phyloP scores from a whole-genome alignment of 2,113 vertebrate species.

The Conger conger region DNA sequence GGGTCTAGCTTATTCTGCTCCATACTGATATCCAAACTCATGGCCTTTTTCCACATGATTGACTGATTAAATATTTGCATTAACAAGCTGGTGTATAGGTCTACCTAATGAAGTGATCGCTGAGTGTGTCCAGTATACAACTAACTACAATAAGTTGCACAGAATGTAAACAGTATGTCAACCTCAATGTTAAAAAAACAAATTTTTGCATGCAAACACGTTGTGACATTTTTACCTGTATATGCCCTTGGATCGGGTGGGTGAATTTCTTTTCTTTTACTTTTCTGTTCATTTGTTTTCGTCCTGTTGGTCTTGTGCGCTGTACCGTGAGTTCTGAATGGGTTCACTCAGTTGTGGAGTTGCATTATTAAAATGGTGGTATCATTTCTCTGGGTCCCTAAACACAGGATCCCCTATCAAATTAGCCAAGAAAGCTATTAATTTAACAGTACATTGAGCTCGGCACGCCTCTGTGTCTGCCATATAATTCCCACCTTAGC shows the following conservation, averaged over 20 bases:
- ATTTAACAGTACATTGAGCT: slow-evolving; percentile 41
- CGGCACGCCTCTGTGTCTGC: neutral
- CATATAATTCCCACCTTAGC: slow-evolving; percentile 3
- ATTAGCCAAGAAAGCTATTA: slow-evolving; percentile 54
- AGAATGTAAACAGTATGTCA: too few relatives aligned
- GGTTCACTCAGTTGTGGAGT: slow-evolving; percentile 35
- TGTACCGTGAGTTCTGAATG: slow-evolving; percentile 7
- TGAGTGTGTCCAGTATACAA: too few relatives aligned
- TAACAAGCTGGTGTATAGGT: too few relatives aligned
- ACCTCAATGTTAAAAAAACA: too few relatives aligned
- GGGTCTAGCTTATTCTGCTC: neutral
- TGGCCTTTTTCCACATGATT: neutral
- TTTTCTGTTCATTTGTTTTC: neutral
- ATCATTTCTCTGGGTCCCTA: slow-evolving; percentile 53
- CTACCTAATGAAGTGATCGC: too few relatives aligned
- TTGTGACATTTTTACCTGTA: neutral
- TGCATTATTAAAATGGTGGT: slow-evolving; percentile 61
- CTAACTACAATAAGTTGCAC: neutral
- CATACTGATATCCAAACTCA: neutral
- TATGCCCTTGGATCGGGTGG: neutral
- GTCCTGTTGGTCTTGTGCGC: neutral
- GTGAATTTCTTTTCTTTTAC: neutral
- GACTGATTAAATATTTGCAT: too few relatives aligned
- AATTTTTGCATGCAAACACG: neutral
- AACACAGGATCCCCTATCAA: slow-evolving; percentile 67